Conservation (phyloP, 1,140 invertebrate genomes). For the Drosophila persimilis region DNA sequence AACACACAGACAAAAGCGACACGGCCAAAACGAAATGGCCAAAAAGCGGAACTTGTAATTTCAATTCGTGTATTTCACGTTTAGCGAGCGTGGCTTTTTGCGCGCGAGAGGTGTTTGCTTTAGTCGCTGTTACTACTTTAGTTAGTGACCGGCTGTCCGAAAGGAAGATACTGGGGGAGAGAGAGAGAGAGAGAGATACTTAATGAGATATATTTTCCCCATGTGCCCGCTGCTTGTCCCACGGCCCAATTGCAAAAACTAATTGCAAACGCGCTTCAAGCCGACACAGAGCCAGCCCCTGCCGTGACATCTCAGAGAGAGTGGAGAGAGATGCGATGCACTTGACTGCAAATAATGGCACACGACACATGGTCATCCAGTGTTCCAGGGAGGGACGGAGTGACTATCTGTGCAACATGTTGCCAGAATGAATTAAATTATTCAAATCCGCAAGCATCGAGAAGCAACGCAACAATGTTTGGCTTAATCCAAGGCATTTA, state of each 20-base stretch:
- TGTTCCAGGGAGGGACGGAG: too few species aligned
- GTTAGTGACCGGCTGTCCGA: slow-evolving; percentile 14
- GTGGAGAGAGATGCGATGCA: slow-evolving; percentile 39
- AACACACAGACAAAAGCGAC: slow-evolving; percentile 51
- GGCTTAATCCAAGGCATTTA: slow-evolving; percentile 54
- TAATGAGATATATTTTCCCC: slow-evolving; percentile 66
- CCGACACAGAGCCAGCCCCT: slow-evolving; percentile 34
- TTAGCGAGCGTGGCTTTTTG: slow-evolving; percentile 29
- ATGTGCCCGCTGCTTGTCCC: slow-evolving; percentile 39
- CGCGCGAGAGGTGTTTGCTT: slow-evolving; percentile 17
- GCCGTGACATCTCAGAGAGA: slow-evolving; percentile 39
- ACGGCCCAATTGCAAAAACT: slow-evolving; percentile 75
- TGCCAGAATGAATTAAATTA: slow-evolving; percentile 62
- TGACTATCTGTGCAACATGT: slow-evolving; percentile 32
- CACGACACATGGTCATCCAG: slow-evolving; percentile 37
- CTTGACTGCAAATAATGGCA: slow-evolving; percentile 69
- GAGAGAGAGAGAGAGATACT: slow-evolving; percentile 22
- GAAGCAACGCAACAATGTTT: slow-evolving; percentile 41
- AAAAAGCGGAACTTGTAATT: slow-evolving; percentile 80
- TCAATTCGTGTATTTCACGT: slow-evolving; percentile 76
- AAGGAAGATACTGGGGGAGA: slow-evolving; percentile 45
- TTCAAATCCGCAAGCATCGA: slow-evolving; percentile 27
- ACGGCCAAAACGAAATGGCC: slow-evolving; percentile 35
- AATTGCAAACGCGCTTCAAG: slow-evolving; percentile 69
- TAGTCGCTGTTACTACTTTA: slow-evolving; percentile 17